phyloP scores from a whole-genome alignment of 2,888 invertebrate species.

The Strigamia crassipes region DNA sequence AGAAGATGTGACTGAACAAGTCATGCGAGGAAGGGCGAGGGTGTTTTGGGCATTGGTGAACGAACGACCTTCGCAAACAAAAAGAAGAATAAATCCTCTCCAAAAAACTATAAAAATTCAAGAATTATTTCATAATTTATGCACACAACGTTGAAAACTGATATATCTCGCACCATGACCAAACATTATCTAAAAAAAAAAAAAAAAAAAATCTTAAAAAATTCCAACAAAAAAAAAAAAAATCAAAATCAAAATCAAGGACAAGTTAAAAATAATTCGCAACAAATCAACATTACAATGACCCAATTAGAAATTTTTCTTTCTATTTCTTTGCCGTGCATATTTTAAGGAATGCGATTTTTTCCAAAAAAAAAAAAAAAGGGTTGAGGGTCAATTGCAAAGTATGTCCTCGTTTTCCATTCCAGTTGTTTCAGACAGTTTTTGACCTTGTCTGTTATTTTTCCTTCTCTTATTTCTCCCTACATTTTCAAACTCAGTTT shows the following conservation, averaged over 20 bases:
- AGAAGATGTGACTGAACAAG: not conserved
- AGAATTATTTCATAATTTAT: too few relatives aligned
- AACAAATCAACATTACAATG: not conserved
- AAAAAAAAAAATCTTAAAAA: not conserved
- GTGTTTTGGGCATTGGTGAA: not conserved
- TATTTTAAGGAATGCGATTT: constrained; percentile 14
- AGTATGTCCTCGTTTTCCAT: constrained; percentile 34
- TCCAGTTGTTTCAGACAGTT: constrained; percentile 31
- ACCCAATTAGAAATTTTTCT: not conserved
- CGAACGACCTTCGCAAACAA: not conserved
- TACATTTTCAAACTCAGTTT: constrained; percentile 18
- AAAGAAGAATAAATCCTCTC: not conserved
- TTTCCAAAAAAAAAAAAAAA: not conserved
- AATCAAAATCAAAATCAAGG: not conserved
- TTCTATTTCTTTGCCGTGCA: not conserved
- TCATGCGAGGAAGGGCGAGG: not conserved
- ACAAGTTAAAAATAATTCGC: not conserved
- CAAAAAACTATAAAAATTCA: too few relatives aligned
- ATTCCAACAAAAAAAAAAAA: not conserved
- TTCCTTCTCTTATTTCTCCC: constrained; percentile 33
- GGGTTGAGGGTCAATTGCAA: constrained; percentile 31
- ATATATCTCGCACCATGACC: too few relatives aligned
- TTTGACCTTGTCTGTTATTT: constrained; percentile 35
- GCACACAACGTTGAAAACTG: too few relatives aligned
- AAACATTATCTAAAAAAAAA: too few relatives aligned